Conservation (phyloP, 2,888 invertebrate species). For the Zygaena filipendulae region DNA sequence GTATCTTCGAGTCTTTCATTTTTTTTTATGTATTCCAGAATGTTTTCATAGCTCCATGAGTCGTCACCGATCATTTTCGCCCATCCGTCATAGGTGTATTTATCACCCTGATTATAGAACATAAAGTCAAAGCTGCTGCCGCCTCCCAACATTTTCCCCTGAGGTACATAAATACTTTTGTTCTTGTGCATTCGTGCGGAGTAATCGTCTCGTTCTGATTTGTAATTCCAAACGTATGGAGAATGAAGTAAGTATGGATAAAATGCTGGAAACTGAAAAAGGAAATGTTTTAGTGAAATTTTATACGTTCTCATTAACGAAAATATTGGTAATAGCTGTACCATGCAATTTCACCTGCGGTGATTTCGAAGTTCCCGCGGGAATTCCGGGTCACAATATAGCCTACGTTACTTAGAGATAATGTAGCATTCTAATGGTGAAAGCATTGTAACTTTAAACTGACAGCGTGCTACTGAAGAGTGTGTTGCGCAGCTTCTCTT, state of each 20-base stretch:
- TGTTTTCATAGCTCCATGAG: slow-evolving; percentile 19
- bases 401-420: too few relatives aligned
- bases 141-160: slow-evolving; percentile 22
- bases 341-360: too few relatives aligned
- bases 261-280: slow-evolving; percentile 7
- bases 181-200: slow-evolving; percentile 8
- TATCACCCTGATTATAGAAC: slow-evolving; percentile 20
- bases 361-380: too few relatives aligned
- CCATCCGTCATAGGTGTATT: slow-evolving; percentile 21
- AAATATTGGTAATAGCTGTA: too few relatives aligned
- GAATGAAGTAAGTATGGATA: too few relatives aligned
- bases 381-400: too few relatives aligned
- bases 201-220: slow-evolving; percentile 13
- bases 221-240: slow-evolving; percentile 19
- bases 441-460: too few relatives aligned
- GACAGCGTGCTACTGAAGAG: neutral
- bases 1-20: slow-evolving; percentile 21
- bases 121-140: slow-evolving; percentile 20
- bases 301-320: too few relatives aligned
- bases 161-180: neutral
- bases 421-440: too few relatives aligned
- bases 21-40: slow-evolving; percentile 21
- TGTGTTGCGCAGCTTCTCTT: neutral
- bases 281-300: too few relatives aligned
- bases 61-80: slow-evolving; percentile 17